These are phyloP conservation scores for Philereme transversata DNA, from an alignment of 2,888 invertebrate genomes.

Conservation along the genomic window DNA sequence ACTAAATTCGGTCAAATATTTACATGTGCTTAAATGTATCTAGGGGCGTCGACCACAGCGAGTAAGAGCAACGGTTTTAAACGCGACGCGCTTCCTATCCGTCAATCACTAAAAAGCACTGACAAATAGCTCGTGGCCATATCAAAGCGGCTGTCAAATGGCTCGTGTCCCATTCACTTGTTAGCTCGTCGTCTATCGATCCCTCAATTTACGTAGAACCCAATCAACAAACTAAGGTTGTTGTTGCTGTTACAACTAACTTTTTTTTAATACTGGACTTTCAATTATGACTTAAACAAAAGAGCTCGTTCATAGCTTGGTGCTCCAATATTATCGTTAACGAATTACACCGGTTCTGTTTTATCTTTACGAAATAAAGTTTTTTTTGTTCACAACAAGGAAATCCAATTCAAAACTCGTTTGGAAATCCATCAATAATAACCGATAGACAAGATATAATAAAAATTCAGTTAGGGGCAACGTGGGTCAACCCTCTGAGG, in stretches of 20 bases:
- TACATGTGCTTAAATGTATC: neutral
- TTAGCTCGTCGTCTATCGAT: too few relatives aligned
- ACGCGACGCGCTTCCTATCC: too few relatives aligned
- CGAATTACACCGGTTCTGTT: constrained; percentile 21
- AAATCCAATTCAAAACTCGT: constrained; percentile 51
- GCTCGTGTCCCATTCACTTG: too few relatives aligned
- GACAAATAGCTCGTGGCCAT: too few relatives aligned
- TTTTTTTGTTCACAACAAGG: constrained; percentile 30
- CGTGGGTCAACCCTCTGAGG: constrained; percentile 44
- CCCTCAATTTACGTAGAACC: neutral
- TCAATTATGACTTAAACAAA: too few relatives aligned
- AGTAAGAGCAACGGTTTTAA: too few relatives aligned
- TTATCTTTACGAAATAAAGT: constrained; percentile 23
- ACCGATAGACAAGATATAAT: constrained; percentile 47
- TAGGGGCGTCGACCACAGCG: too few relatives aligned
- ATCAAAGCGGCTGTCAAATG: too few relatives aligned
- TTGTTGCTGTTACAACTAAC: too few relatives aligned
- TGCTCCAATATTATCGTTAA: neutral
- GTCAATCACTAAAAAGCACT: too few relatives aligned
- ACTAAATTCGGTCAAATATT: constrained; percentile 3
- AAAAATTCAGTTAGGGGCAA: constrained; percentile 38
- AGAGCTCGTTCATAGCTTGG: neutral
- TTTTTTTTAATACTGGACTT: too few relatives aligned
- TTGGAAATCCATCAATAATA: constrained; percentile 50
- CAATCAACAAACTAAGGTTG: neutral